A percentile compares a stretch with the other conserved stretches of the same genome.
Evolutionary conservation across 1,140 invertebrate species (phyloP).

Genomic region (Bombus sylvicola): DNA sequence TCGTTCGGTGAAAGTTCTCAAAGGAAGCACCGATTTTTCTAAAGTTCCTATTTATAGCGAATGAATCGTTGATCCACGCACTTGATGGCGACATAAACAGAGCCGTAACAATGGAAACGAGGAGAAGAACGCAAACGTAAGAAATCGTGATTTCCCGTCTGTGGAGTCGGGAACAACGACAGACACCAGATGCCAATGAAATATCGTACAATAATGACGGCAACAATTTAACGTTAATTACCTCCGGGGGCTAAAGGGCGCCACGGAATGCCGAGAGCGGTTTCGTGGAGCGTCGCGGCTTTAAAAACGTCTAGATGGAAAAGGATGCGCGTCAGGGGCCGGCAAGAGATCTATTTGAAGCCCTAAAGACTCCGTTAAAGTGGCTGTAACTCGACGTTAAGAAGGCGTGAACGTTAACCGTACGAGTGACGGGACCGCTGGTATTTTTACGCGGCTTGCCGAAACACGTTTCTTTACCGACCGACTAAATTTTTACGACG

Average conservation of each 20-base stretch:
- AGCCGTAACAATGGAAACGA: constrained; percentile 21
- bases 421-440: constrained; percentile 48
- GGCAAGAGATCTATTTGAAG: constrained; percentile 75
- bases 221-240: constrained; percentile 67
- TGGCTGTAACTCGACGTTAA: constrained; percentile 77
- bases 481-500: constrained; percentile 57
- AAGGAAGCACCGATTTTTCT: neutral
- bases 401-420: constrained; percentile 68
- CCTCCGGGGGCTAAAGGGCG: constrained; percentile 52
- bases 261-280: constrained; percentile 28
- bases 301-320: constrained; percentile 63
- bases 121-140: neutral
- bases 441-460: constrained; percentile 74
- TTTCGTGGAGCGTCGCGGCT: constrained; percentile 43
- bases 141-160: neutral
- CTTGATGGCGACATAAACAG: neutral
- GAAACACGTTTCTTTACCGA: constrained; percentile 61
- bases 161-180: neutral
- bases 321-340: constrained; percentile 48
- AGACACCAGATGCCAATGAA: constrained; percentile 35
- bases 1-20: neutral
- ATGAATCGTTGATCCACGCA: neutral
- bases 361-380: constrained; percentile 81
- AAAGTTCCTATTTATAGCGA: neutral
- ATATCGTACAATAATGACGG: constrained; percentile 37